Evolutionary conservation across 2,797 vertebrate genomes (phyloP), one percentile per base, ranked within the genome.

Genomic region (Ctenochaetus hawaiiensis): DNA sequence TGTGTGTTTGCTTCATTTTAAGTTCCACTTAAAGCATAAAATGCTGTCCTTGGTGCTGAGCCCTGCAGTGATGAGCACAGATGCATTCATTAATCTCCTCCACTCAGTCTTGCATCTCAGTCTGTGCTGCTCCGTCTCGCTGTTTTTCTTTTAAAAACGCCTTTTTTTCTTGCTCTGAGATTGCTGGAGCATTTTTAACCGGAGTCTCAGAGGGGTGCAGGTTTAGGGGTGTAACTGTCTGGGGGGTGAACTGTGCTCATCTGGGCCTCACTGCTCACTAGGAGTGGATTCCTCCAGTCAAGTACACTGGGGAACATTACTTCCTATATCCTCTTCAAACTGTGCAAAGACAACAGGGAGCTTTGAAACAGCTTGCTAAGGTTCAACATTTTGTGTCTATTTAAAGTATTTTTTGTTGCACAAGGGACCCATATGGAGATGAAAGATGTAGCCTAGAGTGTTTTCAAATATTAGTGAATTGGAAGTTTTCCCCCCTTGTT

Each of bases 381-480:
- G 72, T 72, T 80, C 82, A 74, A 43, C 52, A 54, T 68, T 86
- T 85, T 81, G 37, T 64, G 48, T 85, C 75, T 78, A 48, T 77
- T 80, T 77, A 45, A 76, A 77, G 71, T 81, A 52, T 72, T 75
- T 83, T 75, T 43, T 16, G 57, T 62, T 83, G 72, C 74, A 78
- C 78, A 22, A 37, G 77, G 69, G 75, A 71, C 57, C 43, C 66
- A 18, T 18, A 65, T 57, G 30, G 52, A 78, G 78, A 87, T 85
- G 66, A 85, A 81, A 78, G 60, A 87, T 72, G 51, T 67, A 81
- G 78, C 82, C 86, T 63, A 63, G 72, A 67, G 77, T 63, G 12
- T 77, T 56, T 82, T 90, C 77, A 81, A 68, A 86, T 84, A 64
- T 57, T 59, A 75, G 72, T 45, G 69, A 80, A 72, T 67, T 82